Conservation (phyloP, 1,140 invertebrate genomes). For the Solenopsis invicta region DNA sequence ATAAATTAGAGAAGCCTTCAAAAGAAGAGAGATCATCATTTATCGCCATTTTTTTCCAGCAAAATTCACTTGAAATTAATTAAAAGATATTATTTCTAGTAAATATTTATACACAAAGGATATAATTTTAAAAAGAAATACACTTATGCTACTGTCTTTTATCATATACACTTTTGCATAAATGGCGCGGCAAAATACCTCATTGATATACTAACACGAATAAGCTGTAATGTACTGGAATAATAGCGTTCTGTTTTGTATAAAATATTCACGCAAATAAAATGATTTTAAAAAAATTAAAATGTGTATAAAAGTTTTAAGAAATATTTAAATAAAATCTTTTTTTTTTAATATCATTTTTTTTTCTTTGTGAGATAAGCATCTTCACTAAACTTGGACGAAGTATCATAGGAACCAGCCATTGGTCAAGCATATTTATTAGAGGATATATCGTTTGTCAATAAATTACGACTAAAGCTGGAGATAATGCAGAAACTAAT, state of each 20-base stretch:
- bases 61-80: conserved; percentile 2
- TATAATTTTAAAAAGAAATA: background rate
- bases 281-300: background rate
- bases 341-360: too few species aligned
- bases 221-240: background rate
- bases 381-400: background rate
- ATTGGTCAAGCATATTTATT: background rate
- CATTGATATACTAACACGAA: background rate
- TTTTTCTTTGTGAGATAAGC: background rate
- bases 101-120: background rate
- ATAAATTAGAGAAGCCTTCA: too few species aligned
- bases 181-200: background rate
- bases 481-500: conserved; percentile 33
- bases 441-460: background rate
- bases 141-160: background rate
- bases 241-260: background rate
- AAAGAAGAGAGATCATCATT: background rate
- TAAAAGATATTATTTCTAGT: background rate
- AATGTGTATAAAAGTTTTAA: too few species aligned
- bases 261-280: background rate
- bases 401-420: background rate
- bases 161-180: background rate
- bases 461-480: conserved; percentile 17
- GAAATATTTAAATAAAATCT: too few species aligned
- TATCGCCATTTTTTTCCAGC: background rate